phyloP scores from a whole-genome alignment of 2,888 invertebrate species.

The Hirtodrosophila cameraria region DNA sequence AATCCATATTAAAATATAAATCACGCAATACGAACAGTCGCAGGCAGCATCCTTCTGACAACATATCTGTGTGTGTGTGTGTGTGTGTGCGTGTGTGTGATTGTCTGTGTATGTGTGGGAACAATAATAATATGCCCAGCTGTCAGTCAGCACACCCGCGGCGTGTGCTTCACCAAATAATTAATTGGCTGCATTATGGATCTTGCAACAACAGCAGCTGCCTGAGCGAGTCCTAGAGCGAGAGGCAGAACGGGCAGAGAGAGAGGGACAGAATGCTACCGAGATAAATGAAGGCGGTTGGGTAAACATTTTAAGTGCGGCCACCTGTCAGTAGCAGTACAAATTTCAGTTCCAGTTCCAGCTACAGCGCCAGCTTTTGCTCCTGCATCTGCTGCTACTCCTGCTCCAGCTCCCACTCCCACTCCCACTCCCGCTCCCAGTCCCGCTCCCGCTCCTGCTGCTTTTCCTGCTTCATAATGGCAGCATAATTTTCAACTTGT shows the following conservation, averaged over 20 bases:
- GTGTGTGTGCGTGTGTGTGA: neutral
- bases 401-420: neutral
- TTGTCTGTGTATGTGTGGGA: conserved; percentile 29
- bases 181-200: conserved; percentile 73
- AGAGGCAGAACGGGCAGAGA: neutral
- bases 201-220: neutral
- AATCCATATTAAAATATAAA: conserved; percentile 74
- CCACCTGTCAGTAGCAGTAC: conserved; percentile 51
- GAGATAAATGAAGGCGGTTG: neutral
- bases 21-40: conserved; percentile 56
- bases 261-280: neutral
- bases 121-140: conserved; percentile 69
- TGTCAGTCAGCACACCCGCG: conserved; percentile 66
- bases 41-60: conserved; percentile 19
- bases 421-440: neutral
- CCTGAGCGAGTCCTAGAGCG: neutral
- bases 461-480: conserved; percentile 41
- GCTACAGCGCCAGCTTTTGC: neutral
- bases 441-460: neutral
- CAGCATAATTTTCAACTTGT: conserved; percentile 73
- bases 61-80: conserved; percentile 12
- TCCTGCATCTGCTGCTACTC: no score
- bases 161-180: conserved; percentile 54
- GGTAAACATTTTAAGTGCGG: conserved; percentile 44
- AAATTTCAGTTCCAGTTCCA: conserved; percentile 20